Conservation (phyloP, 2,797 vertebrate species). For the Lycodopsis pacificus region DNA sequence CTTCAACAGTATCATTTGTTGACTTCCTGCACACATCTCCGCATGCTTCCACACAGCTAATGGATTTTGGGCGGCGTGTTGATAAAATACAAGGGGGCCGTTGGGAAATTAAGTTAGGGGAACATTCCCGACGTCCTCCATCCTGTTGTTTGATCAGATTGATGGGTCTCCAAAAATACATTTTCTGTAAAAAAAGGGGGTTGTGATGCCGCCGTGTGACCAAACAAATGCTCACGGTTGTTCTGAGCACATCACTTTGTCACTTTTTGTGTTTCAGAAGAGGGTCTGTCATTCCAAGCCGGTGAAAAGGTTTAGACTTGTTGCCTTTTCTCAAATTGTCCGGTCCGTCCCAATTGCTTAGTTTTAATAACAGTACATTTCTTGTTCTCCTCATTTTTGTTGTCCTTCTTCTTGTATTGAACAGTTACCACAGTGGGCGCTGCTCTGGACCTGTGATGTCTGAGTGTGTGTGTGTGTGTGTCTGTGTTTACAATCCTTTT, state of each 20-base stretch:
- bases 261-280: slow-evolving; percentile 24
- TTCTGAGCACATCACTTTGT: slow-evolving; percentile 28
- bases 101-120: slow-evolving; percentile 4
- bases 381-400: not conserved
- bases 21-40: slow-evolving; percentile 26
- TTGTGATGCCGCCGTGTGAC: not conserved
- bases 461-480: not conserved
- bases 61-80: slow-evolving; percentile 22
- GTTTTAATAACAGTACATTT: slow-evolving; percentile 37
- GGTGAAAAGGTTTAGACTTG: not conserved
- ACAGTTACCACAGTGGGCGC: slow-evolving; percentile 30
- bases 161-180: slow-evolving; percentile 38
- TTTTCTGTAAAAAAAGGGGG: not conserved
- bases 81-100: not conserved
- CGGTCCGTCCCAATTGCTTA: not conserved
- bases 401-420: slow-evolving; percentile 14
- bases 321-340: slow-evolving; percentile 20
- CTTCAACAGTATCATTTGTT: slow-evolving; percentile 32
- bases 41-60: slow-evolving; percentile 12
- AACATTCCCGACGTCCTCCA: slow-evolving; percentile 1
- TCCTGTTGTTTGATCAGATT: slow-evolving; percentile 21
- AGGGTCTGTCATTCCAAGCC: slow-evolving; percentile 24
- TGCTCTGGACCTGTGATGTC: slow-evolving; percentile 55
- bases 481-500: slow-evolving; percentile 70
- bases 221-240: slow-evolving; percentile 10